Conservation (phyloP, 2,888 invertebrate genomes). For the Ennomos erosarius region DNA sequence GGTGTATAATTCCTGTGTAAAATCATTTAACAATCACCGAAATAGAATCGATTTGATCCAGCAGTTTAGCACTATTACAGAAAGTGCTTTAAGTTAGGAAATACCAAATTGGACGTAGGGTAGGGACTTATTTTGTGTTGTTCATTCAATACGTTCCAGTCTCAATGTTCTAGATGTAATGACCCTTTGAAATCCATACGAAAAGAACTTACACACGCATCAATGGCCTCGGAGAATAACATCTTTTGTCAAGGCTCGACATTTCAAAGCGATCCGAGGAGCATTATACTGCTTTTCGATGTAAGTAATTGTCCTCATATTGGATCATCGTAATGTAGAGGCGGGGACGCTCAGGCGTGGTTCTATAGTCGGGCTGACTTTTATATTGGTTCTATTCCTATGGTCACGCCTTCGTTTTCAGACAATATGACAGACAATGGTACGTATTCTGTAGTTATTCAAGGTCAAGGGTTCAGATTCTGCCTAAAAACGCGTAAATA, state of each 20-base stretch:
- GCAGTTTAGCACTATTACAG: neutral
- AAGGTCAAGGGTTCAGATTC: no score
- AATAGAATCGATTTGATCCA: no score
- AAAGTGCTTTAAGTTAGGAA: neutral
- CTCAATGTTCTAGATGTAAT: slow-evolving; percentile 20
- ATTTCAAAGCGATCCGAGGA: slow-evolving; percentile 28
- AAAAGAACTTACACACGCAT: slow-evolving; percentile 37
- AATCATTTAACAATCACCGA: no score
- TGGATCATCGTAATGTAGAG: slow-evolving; percentile 33
- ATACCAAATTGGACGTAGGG: neutral
- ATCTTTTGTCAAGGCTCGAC: slow-evolving; percentile 40
- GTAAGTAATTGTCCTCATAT: slow-evolving; percentile 31
- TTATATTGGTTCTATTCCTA: slow-evolving; percentile 11
- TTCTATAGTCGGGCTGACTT: slow-evolving; percentile 7
- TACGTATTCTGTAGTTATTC: neutral
- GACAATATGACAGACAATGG: neutral
- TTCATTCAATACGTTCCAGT: slow-evolving; percentile 15
- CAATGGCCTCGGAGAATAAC: slow-evolving; percentile 41
- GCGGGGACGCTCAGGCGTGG: slow-evolving; percentile 16
- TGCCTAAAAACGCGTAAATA: no score
- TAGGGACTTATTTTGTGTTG: neutral
- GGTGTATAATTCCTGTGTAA: no score
- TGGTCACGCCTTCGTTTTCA: slow-evolving; percentile 8
- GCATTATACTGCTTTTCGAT: slow-evolving; percentile 35
- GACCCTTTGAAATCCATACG: slow-evolving; percentile 26